A percentile compares a stretch with the other conserved stretches of the same genome.
Evolutionary conservation across 1,140 invertebrate species (phyloP).

Genomic region (Stegodyphus mimosarum): DNA sequence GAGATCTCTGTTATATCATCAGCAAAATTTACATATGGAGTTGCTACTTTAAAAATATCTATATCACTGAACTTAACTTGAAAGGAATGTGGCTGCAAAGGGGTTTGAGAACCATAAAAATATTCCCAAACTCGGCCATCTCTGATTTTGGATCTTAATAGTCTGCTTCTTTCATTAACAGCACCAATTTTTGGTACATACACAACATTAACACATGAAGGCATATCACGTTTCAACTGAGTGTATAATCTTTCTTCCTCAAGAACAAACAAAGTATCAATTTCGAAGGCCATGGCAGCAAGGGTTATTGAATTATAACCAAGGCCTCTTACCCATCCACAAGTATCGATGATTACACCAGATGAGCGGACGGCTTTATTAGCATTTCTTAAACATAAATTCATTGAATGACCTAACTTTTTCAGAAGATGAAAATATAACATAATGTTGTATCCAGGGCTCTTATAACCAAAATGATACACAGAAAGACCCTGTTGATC

Average conservation of each 20-base stretch:
- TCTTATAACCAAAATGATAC: constrained; percentile 92
- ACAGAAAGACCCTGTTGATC: constrained; percentile 89
- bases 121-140: constrained; percentile 90
- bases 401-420: constrained; percentile 86
- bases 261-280: constrained; percentile 93
- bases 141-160: constrained; percentile 78
- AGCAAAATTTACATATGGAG: constrained; percentile 85
- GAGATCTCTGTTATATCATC: too few relatives aligned
- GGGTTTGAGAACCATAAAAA: constrained; percentile 87
- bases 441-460: constrained; percentile 80
- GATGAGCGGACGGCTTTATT: constrained; percentile 70
- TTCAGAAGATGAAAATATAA: constrained; percentile 88
- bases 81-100: constrained; percentile 90
- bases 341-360: constrained; percentile 97
- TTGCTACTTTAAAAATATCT: constrained; percentile 91
- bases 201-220: constrained; percentile 92
- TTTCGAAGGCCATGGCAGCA: constrained; percentile 92
- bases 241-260: constrained; percentile 96
- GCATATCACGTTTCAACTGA: constrained; percentile 92
- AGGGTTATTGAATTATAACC: constrained; percentile 74
- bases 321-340: constrained; percentile 83
- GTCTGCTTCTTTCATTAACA: constrained; percentile 84
- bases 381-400: constrained; percentile 20
- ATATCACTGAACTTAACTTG: constrained; percentile 88
- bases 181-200: constrained; percentile 96